Evolutionary conservation across 2,888 invertebrate species (phyloP), one percentile per base, ranked within the genome.

Genomic region (Mimumesa dahlbomi): DNA sequence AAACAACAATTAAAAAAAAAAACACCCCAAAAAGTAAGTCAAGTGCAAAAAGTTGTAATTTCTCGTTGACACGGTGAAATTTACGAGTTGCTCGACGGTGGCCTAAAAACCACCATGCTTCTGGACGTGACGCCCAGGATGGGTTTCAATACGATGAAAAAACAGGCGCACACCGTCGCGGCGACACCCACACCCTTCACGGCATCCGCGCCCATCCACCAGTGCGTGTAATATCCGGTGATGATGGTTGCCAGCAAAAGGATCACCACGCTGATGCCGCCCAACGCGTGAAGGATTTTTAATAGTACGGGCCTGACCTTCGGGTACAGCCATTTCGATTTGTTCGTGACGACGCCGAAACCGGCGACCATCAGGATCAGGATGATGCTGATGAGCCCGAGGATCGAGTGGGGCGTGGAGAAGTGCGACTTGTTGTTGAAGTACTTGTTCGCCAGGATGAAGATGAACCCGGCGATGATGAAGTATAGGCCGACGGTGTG

Each of bases 301-400:
- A 88, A 31, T 0, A 86, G 57, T 0, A 88, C 75, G 0, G 89
- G 88, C 25, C 85, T 77, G 1, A 88, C 67, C 0, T 58, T 69
- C 0, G 87, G 88, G 52, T 87, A 87, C 9, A 88, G 36, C 87
- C 86, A 87, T 4, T 78, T 82, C 11, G 86, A 81, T 61, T 88
- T 87, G 59, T 87, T 85, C 0, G 88, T 82, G 0, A 85, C 36
- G 40, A 87, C 70, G 2, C 89, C 89, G 40, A 85, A 85, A 0
- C 53, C 3, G 0, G 85, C 84, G 0, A 81, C 75, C 0, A 76
- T 0, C 0, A 73, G 29, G 4, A 82, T 61, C 1, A 87, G 22
- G 11, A 88, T 77, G 25, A 87, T 82, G 9, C 85, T 79, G 49
- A 73, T 59, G 1, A 89, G 59, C 0, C 89, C 88, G 1, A 88